Percentiles rank a stretch among this genome's conserved stretches.
Evolutionary conservation across 2,113 vertebrate genomes (phyloP).

Genomic region (Aplodontia rufa): DNA sequence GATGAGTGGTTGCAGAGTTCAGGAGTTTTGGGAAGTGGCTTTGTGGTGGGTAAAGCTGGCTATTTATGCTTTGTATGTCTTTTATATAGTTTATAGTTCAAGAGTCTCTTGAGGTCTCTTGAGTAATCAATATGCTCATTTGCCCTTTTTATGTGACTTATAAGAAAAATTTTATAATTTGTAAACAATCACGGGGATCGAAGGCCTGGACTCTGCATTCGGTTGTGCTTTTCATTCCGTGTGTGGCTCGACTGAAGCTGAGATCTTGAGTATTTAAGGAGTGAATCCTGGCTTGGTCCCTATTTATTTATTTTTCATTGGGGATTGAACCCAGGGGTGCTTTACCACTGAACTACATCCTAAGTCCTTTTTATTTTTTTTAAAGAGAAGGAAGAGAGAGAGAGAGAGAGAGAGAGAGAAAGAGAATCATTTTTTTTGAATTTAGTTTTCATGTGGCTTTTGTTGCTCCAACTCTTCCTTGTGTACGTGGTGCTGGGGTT

Average conservation of each 20-base stretch:
- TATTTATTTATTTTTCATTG: no score
- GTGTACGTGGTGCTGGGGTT: no score
- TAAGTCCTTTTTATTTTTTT: no score
- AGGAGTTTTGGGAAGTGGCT: neutral
- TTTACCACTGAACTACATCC: no score
- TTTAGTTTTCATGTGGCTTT: no score
- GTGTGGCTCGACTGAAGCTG: neutral
- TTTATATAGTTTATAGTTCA: conserved; percentile 5
- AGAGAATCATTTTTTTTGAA: no score
- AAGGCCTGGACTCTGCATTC: neutral
- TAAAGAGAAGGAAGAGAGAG: no score
- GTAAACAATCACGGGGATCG: neutral
- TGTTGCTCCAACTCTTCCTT: no score
- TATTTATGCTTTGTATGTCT: neutral
- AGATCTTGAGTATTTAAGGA: neutral
- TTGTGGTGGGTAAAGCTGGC: neutral
- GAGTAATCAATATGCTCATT: neutral
- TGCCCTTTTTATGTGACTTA: conserved; percentile 20
- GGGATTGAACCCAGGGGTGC: no score
- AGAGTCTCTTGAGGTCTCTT: neutral
- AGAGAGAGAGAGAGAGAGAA: no score
- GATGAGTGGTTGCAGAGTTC: neutral
- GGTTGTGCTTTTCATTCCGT: neutral
- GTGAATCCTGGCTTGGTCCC: neutral
- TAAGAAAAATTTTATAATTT: conserved; percentile 12